Evolutionary conservation across 2,797 vertebrate species (phyloP), one percentile per base, ranked within the genome.

Genomic region (Anniella stebbinsi): DNA sequence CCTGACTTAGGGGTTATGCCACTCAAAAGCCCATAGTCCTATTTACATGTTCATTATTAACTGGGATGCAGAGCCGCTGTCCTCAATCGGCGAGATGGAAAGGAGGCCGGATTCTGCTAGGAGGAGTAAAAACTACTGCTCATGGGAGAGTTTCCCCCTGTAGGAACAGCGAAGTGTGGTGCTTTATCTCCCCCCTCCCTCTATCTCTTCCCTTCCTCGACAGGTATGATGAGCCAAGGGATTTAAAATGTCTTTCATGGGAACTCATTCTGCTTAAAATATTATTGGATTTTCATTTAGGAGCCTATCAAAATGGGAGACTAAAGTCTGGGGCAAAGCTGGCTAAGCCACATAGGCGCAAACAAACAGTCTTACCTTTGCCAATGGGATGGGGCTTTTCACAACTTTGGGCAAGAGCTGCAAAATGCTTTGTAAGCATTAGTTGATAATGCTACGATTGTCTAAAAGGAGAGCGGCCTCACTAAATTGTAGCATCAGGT

Each of bases 281-380:
- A 86, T 95, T 88, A 95, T 93, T 94, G 95, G 94, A 95, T 96
- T 96, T 96, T 96, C 95, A 95, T 96, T 95, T 95, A 89, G 94
- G 89, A 92, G 54, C 94, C 95, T 95, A 95, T 95, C 95, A 92
- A 94, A 96, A 94, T 91, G 93, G 92, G 91, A 83, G 94, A 95
- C 93, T 93, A 93, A 95, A 96, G 93, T 90, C 95, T 93, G 92
- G 94, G 70, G 72, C 66, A 87, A 89, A 92, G 96, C 94, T 87
- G 93, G 94, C 94, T 96, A 94, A 95, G 95, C 93, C 94, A 93
- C 90, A 93, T 84, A 94, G 94, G 94, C 92, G 95, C 88, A 94
- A 96, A 95, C 95, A 96, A 96, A 93, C 92, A 93, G 92, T 13
- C 69, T 91, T 93, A 23, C 92, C 93, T 92, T 80, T 95, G 93